Conservation (phyloP, 2,888 invertebrate species). For the Tigriopus californicus region DNA sequence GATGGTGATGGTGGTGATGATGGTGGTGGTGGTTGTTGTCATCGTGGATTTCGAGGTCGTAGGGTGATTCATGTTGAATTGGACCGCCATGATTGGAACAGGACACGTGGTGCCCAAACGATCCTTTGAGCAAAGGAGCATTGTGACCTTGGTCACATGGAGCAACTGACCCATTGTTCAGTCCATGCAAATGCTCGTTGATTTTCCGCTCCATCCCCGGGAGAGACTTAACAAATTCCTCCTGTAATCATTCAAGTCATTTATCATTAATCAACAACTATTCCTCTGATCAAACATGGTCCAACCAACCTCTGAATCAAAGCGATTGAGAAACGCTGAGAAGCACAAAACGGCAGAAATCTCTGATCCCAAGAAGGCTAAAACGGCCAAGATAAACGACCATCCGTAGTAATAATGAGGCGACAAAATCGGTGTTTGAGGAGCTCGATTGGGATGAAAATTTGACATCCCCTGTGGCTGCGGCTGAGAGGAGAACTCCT, state of each 20-base stretch:
- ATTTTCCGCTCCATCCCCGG: slow-evolving; percentile 8
- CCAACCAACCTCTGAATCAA: slow-evolving; percentile 3
- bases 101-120: not conserved
- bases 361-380: slow-evolving; percentile 2
- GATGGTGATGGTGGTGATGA: no score
- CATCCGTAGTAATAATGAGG: slow-evolving; percentile 1
- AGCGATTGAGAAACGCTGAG: slow-evolving; percentile 6
- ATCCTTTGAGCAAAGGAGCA: not conserved
- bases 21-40: no score
- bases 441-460: not conserved
- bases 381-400: slow-evolving; percentile 7
- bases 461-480: no score
- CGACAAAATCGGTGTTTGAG: no score
- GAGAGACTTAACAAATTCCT: slow-evolving; percentile 4
- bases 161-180: not conserved
- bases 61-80: no score
- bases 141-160: not conserved
- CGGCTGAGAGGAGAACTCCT: not conserved
- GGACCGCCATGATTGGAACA: no score
- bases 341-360: not conserved
- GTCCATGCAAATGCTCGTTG: not conserved
- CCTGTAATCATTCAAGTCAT: not conserved
- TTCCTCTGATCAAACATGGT: not conserved
- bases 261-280: no score
- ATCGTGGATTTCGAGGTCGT: no score